Percentiles rank a stretch among this genome's conserved stretches.
phyloP scores from a whole-genome alignment of 2,113 vertebrate genomes.

The Pseudois nayaur region DNA sequence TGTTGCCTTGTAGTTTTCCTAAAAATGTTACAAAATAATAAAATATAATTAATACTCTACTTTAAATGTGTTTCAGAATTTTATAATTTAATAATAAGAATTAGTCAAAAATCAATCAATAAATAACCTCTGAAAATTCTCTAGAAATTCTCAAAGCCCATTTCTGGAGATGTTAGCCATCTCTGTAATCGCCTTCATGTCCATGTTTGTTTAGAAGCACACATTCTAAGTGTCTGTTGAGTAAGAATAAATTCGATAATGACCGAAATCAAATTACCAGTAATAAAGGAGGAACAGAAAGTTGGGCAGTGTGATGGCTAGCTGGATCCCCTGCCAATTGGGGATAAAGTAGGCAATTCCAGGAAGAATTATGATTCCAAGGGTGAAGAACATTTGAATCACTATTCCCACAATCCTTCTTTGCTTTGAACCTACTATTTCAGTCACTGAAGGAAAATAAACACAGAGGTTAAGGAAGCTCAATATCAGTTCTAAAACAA shows the following conservation, averaged over 20 bases:
- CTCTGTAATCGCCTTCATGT: background rate
- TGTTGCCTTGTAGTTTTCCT: background rate
- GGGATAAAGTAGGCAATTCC: constrained; percentile 92
- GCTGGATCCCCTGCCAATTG: constrained; percentile 93
- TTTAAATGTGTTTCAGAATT: background rate
- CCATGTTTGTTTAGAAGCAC: background rate
- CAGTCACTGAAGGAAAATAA: constrained; percentile 87
- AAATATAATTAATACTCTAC: background rate
- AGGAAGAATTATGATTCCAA: constrained; percentile 92
- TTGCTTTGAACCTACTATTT: constrained; percentile 93
- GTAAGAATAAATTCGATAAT: background rate
- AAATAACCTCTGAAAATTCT: background rate
- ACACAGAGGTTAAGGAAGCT: constrained; percentile 56
- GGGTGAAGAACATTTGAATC: constrained; percentile 95
- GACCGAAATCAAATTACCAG: constrained; percentile 83
- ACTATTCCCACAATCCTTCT: constrained; percentile 89
- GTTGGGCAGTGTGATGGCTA: constrained; percentile 91
- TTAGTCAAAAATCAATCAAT: background rate
- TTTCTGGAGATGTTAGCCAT: background rate
- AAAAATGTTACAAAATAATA: background rate
- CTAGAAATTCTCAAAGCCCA: background rate
- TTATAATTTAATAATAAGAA: background rate
- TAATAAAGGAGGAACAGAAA: constrained; percentile 93
- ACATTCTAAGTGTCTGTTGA: background rate
- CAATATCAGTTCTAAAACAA: background rate